Conservation (phyloP, 2,797 vertebrate species). For the Enteromius argenteus region DNA sequence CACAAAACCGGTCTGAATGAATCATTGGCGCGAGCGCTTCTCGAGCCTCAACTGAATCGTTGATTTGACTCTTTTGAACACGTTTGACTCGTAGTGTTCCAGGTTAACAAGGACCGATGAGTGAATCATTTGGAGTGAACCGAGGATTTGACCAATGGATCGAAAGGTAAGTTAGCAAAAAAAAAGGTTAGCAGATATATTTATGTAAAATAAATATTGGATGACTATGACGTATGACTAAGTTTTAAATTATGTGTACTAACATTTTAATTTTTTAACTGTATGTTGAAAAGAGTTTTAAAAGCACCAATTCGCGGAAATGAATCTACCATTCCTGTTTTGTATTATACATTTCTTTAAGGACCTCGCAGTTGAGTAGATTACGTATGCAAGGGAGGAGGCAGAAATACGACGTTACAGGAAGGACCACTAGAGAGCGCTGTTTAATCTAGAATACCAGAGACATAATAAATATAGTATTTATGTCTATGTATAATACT, state of each 20-base stretch:
- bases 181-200: background rate
- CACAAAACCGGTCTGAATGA: background rate
- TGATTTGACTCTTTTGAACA: background rate
- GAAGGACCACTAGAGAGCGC: background rate
- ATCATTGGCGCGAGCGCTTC: background rate
- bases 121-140: constrained; percentile 8
- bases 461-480: too few species aligned
- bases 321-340: background rate
- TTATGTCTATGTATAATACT: too few species aligned
- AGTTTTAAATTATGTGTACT: background rate
- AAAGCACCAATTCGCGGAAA: background rate
- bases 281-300: background rate
- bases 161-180: background rate
- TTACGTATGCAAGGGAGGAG: constrained; percentile 23
- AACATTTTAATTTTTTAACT: background rate
- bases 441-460: background rate
- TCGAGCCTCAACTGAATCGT: background rate
- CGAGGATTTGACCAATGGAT: background rate
- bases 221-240: background rate
- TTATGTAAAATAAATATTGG: background rate
- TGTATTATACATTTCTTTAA: background rate
- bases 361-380: constrained; percentile 23
- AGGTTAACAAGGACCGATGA: background rate
- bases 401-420: background rate
- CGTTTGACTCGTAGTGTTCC: background rate